Evolutionary conservation across 2,888 invertebrate species (phyloP), one percentile per base, ranked within the genome.

Genomic region (Endotricha flammealis): DNA sequence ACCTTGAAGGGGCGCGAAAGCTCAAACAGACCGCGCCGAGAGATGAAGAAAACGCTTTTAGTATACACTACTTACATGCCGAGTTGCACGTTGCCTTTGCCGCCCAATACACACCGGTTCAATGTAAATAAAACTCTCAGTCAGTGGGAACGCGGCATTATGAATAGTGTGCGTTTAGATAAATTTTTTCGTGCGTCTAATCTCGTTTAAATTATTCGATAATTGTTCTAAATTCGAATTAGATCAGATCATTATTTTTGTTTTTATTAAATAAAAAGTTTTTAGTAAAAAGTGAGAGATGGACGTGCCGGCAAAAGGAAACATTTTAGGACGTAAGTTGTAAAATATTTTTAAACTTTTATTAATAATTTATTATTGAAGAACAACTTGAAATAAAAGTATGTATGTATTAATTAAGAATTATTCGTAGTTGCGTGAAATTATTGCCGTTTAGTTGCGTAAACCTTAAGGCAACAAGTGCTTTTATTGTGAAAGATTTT

Each of bases 291-390:
- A 29, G 12, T 22, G 8, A 20, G 49, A 58, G 45, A 87, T 89
- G 76, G 88, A 88, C 54, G 88, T 89, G 48, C 87, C 87, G 20
- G 87, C 89, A 1, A 88, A 64, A 58, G 90, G 90, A 69, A 89
- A 88, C 62, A 53, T 89, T 53, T 75, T 90, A 48, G 89, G 88
- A 68, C 82, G 90, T 90, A 74, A 89, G 90, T 89, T 23, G 4
- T 25, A 42, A 32, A 25, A 16, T 12, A 20, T 16, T 10, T 7
- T 30, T 4, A 13, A 7, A 11, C 24, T 13, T 12, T 13, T 12
- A 16, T 16, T 16, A 4, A 6, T 6, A 16, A 16, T 6, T 16
- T 16, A 4, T 16, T 22, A 3, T 4, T 22, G 9, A n/a, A n/a
- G 8, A 4, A 22, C 3, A 5, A 4, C 3, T 3, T 22, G 9